Evolutionary conservation across 2,113 vertebrate species (phyloP).

Genomic region (Istiophorus platypterus): DNA sequence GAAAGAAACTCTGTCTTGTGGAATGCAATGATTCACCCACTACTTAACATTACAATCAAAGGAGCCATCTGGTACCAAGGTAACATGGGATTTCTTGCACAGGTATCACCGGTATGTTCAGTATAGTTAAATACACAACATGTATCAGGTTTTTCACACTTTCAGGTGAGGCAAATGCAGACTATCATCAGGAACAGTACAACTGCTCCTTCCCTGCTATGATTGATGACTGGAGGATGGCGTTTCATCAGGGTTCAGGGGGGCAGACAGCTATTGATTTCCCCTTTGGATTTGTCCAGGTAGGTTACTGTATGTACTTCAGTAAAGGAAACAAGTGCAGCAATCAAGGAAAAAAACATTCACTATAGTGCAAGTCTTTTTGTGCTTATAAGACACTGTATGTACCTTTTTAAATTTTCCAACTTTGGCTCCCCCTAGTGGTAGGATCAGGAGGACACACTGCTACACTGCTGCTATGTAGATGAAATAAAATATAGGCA

Average conservation of each 20-base stretch:
- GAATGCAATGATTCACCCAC: constrained; percentile 95
- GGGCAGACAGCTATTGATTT: constrained; percentile 86
- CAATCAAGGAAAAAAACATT: not conserved
- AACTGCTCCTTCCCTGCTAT: constrained; percentile 91
- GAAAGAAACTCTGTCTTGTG: constrained; percentile 85
- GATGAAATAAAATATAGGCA: not conserved
- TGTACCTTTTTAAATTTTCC: too few species aligned
- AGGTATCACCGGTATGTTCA: not conserved
- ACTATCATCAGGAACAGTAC: constrained; percentile 86
- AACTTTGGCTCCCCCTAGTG: not conserved
- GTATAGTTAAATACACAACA: too few species aligned
- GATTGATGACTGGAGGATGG: constrained; percentile 90
- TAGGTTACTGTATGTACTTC: constrained; percentile 43
- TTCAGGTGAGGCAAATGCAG: constrained; percentile 88
- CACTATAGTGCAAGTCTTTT: not conserved
- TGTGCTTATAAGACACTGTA: not conserved
- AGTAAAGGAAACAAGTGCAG: not conserved
- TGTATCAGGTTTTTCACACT: not conserved
- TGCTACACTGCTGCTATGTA: not conserved
- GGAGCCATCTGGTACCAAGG: constrained; percentile 96
- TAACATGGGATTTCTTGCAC: constrained; percentile 60
- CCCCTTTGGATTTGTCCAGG: constrained; percentile 96
- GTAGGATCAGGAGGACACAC: not conserved
- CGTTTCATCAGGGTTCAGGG: constrained; percentile 86
- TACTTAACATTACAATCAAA: constrained; percentile 91